phyloP scores from a whole-genome alignment of 1,140 invertebrate species.

The Bombus cullumanus region DNA sequence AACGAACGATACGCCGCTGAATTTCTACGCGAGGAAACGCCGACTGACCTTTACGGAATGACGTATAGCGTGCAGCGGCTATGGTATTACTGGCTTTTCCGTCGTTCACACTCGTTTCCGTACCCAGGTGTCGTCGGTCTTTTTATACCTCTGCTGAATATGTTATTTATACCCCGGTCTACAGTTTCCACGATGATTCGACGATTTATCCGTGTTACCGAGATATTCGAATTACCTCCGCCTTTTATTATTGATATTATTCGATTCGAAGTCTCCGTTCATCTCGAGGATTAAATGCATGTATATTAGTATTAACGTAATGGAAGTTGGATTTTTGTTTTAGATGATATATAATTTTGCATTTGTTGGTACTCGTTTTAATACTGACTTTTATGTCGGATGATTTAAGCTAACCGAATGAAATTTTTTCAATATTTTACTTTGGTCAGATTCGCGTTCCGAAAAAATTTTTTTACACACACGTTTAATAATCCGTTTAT shows the following conservation, averaged over 20 bases:
- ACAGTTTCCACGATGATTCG: conserved; percentile 25
- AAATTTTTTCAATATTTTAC: not conserved
- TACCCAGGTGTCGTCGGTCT: conserved; percentile 5
- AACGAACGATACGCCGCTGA: conserved; percentile 32
- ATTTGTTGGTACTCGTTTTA: not conserved
- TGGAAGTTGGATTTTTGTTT: not conserved
- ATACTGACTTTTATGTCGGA: not conserved
- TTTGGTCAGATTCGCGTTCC: too few species aligned
- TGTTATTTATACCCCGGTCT: conserved; percentile 14
- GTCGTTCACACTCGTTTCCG: conserved; percentile 21
- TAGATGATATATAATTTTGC: not conserved
- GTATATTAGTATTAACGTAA: not conserved
- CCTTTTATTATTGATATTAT: conserved; percentile 1
- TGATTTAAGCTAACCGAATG: too few species aligned
- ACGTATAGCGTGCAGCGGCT: not conserved
- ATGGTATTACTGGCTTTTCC: conserved; percentile 15
- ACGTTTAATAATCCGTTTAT: not conserved
- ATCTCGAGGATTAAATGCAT: not conserved
- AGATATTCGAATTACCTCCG: not conserved
- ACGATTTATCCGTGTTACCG: conserved; percentile 4
- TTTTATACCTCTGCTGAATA: conserved; percentile 17
- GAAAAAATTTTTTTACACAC: too few species aligned
- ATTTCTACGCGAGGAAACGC: conserved; percentile 18
- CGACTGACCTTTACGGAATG: conserved; percentile 33
- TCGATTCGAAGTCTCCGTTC: not conserved